Conservation (phyloP, 2,113 vertebrate genomes). For the Aldabrachelys gigantea region DNA sequence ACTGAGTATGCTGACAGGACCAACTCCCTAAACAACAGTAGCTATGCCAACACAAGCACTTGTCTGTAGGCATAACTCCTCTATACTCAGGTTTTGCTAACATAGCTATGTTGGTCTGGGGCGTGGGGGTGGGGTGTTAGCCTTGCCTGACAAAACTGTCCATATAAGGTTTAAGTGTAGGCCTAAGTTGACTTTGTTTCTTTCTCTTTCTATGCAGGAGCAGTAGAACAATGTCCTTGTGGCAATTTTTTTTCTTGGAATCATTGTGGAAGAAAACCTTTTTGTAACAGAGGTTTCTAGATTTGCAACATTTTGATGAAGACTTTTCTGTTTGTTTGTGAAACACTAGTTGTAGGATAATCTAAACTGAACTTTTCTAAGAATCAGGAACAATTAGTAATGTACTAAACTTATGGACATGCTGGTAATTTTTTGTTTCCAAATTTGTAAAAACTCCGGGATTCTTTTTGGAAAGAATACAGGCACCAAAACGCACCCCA, state of each 20-base stretch:
- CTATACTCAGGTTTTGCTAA: background rate
- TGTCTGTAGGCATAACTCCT: background rate
- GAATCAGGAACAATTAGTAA: slow-evolving; percentile 80
- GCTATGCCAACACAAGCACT: background rate
- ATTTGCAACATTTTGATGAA: slow-evolving; percentile 95
- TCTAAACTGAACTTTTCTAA: slow-evolving; percentile 94
- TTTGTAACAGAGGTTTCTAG: slow-evolving; percentile 94
- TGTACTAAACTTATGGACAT: slow-evolving; percentile 88
- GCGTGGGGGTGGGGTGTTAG: background rate
- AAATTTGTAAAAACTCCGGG: slow-evolving; percentile 71
- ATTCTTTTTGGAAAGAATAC: slow-evolving; percentile 72
- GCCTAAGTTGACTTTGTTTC: background rate
- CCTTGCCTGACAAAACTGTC: background rate
- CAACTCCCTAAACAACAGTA: background rate
- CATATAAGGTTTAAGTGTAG: background rate
- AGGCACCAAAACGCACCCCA: slow-evolving; percentile 84
- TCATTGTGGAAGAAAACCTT: slow-evolving; percentile 85
- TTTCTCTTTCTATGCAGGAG: slow-evolving; percentile 81
- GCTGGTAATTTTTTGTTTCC: slow-evolving; percentile 84
- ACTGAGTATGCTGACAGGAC: background rate
- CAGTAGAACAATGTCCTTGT: slow-evolving; percentile 86
- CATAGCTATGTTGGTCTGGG: background rate
- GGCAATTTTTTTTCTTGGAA: slow-evolving; percentile 75
- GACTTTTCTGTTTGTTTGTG: slow-evolving; percentile 93
- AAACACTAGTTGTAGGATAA: slow-evolving; percentile 99